Evolutionary conservation across 2,888 invertebrate species (phyloP).

Genomic region (Matsumyia berberina): DNA sequence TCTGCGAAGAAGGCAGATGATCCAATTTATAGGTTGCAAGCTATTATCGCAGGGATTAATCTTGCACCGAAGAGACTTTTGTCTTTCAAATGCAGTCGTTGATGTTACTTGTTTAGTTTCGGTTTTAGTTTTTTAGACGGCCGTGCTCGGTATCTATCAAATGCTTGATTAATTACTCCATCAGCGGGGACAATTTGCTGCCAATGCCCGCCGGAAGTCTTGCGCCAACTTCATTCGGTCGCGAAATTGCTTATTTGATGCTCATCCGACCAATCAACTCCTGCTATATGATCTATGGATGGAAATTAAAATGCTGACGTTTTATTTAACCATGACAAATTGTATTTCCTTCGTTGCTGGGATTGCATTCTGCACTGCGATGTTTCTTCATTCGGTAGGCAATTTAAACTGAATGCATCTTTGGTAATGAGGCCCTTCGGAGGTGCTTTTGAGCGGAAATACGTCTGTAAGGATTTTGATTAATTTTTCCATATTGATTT

Average conservation of each 20-base stretch:
- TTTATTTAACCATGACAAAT: constrained; percentile 76
- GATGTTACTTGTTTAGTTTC: constrained; percentile 25
- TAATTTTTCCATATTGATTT: not conserved
- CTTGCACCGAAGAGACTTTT: constrained; percentile 48
- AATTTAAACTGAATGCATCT: constrained; percentile 6
- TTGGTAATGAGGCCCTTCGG: not conserved
- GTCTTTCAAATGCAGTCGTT: constrained; percentile 42
- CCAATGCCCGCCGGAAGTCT: constrained; percentile 59
- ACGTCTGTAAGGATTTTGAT: not conserved
- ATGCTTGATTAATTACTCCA: constrained; percentile 68
- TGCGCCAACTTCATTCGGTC: constrained; percentile 36
- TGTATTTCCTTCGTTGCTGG: constrained; percentile 55
- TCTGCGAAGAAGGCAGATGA: constrained; percentile 61
- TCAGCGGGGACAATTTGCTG: constrained; percentile 72
- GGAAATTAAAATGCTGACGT: constrained; percentile 67
- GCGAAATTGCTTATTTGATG: constrained; percentile 38
- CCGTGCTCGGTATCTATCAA: constrained; percentile 52
- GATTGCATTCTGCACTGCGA: constrained; percentile 30
- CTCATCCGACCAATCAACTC: constrained; percentile 61
- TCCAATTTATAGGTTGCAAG: constrained; percentile 74
- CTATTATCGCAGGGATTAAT: constrained; percentile 74
- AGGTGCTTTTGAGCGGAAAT: not conserved
- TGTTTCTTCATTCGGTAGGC: constrained; percentile 2
- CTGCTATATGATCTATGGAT: constrained; percentile 64
- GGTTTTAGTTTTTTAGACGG: constrained; percentile 3